phyloP scores from a whole-genome alignment of 2,113 vertebrate species.

The Gavia stellata region DNA sequence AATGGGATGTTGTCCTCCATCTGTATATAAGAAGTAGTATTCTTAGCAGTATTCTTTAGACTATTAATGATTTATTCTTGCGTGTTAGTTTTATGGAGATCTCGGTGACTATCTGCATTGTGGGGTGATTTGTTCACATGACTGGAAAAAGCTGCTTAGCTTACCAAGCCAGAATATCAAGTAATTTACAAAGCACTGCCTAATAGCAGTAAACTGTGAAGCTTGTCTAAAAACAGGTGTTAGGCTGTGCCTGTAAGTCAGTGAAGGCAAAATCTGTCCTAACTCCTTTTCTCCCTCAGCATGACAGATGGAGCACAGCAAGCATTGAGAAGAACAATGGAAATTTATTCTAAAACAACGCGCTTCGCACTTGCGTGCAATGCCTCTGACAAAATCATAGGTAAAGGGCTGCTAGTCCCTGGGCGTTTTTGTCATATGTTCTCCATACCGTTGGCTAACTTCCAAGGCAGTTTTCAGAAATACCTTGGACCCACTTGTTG shows the following conservation, averaged over 20 bases:
- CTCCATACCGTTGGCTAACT: neutral
- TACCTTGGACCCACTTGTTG: neutral
- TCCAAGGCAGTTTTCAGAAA: neutral
- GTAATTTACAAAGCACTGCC: neutral
- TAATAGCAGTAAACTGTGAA: neutral
- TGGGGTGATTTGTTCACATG: neutral
- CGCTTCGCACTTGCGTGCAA: conserved; percentile 96
- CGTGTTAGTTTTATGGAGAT: neutral
- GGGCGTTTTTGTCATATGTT: neutral
- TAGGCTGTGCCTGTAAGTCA: neutral
- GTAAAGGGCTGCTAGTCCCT: conserved; percentile 33
- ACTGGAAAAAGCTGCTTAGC: neutral
- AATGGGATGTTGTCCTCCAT: neutral
- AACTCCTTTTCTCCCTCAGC: conserved; percentile 60
- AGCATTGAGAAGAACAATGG: conserved; percentile 95
- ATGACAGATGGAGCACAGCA: conserved; percentile 99
- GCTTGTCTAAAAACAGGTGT: neutral
- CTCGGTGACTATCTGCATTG: neutral
- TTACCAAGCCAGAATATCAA: neutral
- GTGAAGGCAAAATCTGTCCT: neutral
- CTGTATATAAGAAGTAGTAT: neutral
- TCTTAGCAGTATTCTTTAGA: neutral
- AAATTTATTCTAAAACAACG: conserved; percentile 97
- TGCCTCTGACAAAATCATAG: conserved; percentile 95
- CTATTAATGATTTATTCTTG: neutral